Evolutionary conservation across 2,113 vertebrate genomes (phyloP).

Genomic region (Sakesphorus luctuosus): DNA sequence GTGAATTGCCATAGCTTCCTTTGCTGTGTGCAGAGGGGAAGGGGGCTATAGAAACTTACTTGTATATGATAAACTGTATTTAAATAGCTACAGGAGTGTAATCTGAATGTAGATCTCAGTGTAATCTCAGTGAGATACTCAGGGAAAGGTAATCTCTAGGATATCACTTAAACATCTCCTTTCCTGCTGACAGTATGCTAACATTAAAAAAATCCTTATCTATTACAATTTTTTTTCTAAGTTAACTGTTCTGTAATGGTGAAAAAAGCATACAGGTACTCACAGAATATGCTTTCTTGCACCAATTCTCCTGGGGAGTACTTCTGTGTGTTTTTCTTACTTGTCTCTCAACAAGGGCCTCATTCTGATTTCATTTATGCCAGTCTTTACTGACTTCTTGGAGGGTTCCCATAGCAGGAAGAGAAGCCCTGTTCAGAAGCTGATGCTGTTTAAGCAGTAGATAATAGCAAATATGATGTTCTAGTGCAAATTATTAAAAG

Average conservation of each 20-base stretch:
- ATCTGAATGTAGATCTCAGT: not conserved
- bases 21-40: not conserved
- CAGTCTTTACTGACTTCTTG: not conserved
- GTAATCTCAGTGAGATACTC: not conserved
- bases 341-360: not conserved
- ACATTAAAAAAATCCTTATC: not conserved
- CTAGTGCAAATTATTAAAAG: constrained; percentile 18
- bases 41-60: not conserved
- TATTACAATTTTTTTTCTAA: not conserved
- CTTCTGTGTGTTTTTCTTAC: not conserved
- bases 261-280: not conserved
- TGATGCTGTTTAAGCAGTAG: not conserved
- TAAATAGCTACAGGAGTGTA: constrained; percentile 27
- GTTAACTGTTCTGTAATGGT: not conserved
- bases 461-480: constrained; percentile 25
- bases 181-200: not conserved
- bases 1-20: constrained; percentile 20
- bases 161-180: not conserved
- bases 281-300: not conserved
- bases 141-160: constrained; percentile 2
- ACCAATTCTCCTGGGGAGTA: not conserved
- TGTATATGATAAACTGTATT: constrained; percentile 38
- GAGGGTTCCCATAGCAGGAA: not conserved
- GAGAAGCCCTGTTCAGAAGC: not conserved
- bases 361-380: constrained; percentile 17